A percentile compares a stretch with the other conserved stretches of the same genome.
Conservation (phyloP, 2,888 invertebrate genomes). For the Cryptus armator region DNA sequence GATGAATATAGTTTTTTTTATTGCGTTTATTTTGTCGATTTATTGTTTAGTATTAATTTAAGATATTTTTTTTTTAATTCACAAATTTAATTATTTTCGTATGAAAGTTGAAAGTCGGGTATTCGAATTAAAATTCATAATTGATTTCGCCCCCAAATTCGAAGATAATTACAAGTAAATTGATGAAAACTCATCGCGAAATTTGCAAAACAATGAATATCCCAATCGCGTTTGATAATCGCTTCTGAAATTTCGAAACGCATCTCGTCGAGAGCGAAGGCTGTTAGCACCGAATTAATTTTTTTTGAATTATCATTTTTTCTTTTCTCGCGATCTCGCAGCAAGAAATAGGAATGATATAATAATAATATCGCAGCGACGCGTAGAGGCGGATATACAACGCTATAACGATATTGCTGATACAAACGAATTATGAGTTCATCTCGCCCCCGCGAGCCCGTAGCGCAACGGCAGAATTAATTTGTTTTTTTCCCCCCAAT, state of each 20-base stretch:
- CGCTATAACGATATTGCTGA: conserved; percentile 76
- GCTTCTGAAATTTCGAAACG: neutral
- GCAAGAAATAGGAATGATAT: conserved; percentile 67
- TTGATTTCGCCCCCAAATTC: no score
- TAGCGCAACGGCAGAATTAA: conserved; percentile 43
- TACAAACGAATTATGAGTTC: conserved; percentile 73
- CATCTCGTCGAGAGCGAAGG: neutral
- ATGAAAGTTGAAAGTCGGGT: no score
- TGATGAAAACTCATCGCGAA: no score
- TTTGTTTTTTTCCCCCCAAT: conserved; percentile 20
- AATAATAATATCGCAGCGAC: conserved; percentile 73
- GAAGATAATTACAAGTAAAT: no score
- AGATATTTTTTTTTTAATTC: no score
- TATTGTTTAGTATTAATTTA: neutral
- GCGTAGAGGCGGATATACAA: conserved; percentile 73
- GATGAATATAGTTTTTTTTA: neutral
- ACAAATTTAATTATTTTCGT: no score
- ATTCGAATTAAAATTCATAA: no score
- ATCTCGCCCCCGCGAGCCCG: conserved; percentile 48
- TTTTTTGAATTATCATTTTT: neutral
- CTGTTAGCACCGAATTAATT: neutral
- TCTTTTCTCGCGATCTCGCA: conserved; percentile 28
- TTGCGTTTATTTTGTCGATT: neutral
- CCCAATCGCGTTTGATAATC: neutral
- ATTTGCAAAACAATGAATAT: no score